A percentile compares a stretch with the other conserved stretches of the same genome.
Conservation (phyloP, 92 coral and sea anemone genomes). For the Virgularia gustaviana region DNA sequence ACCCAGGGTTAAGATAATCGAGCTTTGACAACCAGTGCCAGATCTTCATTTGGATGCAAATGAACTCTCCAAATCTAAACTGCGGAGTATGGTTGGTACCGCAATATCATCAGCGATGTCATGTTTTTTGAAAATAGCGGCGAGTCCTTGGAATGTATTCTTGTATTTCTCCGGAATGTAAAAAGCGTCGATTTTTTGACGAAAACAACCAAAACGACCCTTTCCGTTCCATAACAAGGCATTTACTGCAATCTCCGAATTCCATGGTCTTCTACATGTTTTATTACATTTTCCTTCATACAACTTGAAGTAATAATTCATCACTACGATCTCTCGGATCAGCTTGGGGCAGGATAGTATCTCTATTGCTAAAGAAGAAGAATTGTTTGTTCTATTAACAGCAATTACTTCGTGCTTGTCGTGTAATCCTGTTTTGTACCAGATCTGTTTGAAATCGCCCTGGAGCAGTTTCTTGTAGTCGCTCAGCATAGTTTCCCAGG, state of each 20-base stretch:
- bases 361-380: slow-evolving; percentile 76
- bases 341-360: slow-evolving; percentile 65
- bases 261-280: slow-evolving; percentile 53
- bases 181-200: slow-evolving; percentile 50
- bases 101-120: slow-evolving; percentile 71
- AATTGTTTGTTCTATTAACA: slow-evolving; percentile 73
- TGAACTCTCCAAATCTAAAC: slow-evolving; percentile 61
- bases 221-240: slow-evolving; percentile 92
- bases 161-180: slow-evolving; percentile 67
- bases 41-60: background rate
- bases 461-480: slow-evolving; percentile 51
- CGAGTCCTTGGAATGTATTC: slow-evolving; percentile 53
- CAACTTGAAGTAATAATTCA: slow-evolving; percentile 54
- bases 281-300: slow-evolving; percentile 33
- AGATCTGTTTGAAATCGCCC: slow-evolving; percentile 59
- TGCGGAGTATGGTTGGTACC: slow-evolving; percentile 66
- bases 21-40: background rate
- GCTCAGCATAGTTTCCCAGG: slow-evolving; percentile 43
- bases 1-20: background rate
- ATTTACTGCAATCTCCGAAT: slow-evolving; percentile 71
- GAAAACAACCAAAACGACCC: slow-evolving; percentile 72
- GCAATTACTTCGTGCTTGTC: slow-evolving; percentile 63
- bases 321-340: slow-evolving; percentile 53
- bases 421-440: slow-evolving; percentile 67
- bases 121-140: slow-evolving; percentile 62